Base-by-base conservation (phyloP, 2,797 vertebrate species). In the Brachymystax lenok region DNA sequence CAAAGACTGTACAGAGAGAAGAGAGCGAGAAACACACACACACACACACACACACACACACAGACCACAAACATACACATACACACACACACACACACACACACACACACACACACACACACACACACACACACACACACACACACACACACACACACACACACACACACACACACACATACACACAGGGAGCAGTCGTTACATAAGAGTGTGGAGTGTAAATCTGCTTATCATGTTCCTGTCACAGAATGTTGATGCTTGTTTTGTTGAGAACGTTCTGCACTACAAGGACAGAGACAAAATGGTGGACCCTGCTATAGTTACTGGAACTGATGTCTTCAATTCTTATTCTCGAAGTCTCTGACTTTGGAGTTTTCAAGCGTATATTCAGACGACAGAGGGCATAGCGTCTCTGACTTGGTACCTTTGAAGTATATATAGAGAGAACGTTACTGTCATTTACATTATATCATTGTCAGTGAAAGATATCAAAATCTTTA, bases 141-240 rank as follows among this genome's bases (percentile, higher is more conserved):
- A 33, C 33, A 33, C 33, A 33, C 33, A 6, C 33, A 35, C 33
- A 7, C 33, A 35, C 33, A 35, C 5, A 35, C 33, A 54, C 30
- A 35, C 35, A 35, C 35, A 35, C 35, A 35, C 30, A 33, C 30
- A 33, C 30, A 33, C 30, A 46, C 14, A 12, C 28, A 35, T 68
- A 30, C 59, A 56, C 71, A 69, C 67, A 78, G 82, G 79, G 3
- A 19, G 28, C 75, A 40, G 85, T 59, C 2, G 84, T 93, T 93
- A 92, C 79, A 75, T 91, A 92, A 93, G 83, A 78, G 75, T 71
- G 69, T 78, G 84, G 85, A 88, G 90, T 90, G 88, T 83, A 92
- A 91, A 93, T 92, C 89, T 92, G 85, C 86, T 92, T 90, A 91
- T 46, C 40, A 86, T 91, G 91, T 91, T 89, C 87, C 84, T 87